Evolutionary conservation across 2,888 invertebrate species (phyloP).

Genomic region (Glaucopsyche alexis): DNA sequence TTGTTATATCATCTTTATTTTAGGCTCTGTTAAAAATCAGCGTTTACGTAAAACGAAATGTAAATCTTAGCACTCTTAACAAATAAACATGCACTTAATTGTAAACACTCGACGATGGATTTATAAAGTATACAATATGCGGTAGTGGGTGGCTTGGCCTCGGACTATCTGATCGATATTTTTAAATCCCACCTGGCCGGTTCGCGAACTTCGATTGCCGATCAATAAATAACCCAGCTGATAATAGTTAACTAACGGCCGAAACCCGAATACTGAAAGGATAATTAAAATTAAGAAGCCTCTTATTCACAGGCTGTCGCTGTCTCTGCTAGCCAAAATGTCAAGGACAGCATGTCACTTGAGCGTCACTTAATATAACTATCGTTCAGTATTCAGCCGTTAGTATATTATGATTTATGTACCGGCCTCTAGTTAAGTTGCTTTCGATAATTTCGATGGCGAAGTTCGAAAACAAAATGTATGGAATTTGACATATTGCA

Average conservation of each 20-base stretch:
- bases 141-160: conserved; percentile 51
- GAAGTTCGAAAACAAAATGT: too few relatives aligned
- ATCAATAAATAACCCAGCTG: conserved; percentile 28
- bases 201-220: conserved; percentile 53
- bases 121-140: conserved; percentile 49
- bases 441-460: too few relatives aligned
- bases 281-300: too few relatives aligned
- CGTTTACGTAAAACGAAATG: not conserved
- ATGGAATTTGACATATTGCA: too few relatives aligned
- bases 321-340: too few relatives aligned
- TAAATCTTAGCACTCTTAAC: conserved; percentile 20
- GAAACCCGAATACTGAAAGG: too few relatives aligned
- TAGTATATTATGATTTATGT: too few relatives aligned
- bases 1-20: not conserved
- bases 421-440: too few relatives aligned
- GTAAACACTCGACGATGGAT: conserved; percentile 72
- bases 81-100: conserved; percentile 59
- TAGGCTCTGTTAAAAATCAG: not conserved
- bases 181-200: conserved; percentile 66
- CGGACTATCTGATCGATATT: conserved; percentile 69
- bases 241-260: conserved; percentile 14
- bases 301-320: too few relatives aligned
- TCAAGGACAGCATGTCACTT: too few relatives aligned
- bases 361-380: too few relatives aligned
- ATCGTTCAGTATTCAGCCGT: too few relatives aligned